Evolutionary conservation across 92 coral and sea anemone species (phyloP), one percentile per base, ranked within the genome.

Genomic region (Paragorgia papillata): DNA sequence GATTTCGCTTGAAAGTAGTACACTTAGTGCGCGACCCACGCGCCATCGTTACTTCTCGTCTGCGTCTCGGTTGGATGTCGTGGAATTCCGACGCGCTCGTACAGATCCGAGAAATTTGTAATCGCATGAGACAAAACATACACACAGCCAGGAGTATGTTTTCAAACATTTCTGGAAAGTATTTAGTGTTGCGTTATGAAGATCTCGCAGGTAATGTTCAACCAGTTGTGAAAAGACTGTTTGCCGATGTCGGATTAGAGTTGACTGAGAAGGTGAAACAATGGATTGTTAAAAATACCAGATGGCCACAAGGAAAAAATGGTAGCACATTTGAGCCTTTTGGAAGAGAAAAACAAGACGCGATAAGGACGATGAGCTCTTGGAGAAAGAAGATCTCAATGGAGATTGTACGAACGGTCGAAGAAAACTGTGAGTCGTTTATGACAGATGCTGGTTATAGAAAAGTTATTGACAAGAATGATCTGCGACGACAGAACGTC

Each of bases 11-110:
- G 17, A 90, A 84, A 71, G 77, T 93, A 62, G 46, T 93, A 41
- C 91, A 93, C n/a, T 79, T 93, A 53, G 74, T 86, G 62, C 97
- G 97, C 60, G 97, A 93, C 29, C 97, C 97, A 1, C 74, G 97
- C 17, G 97, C 97, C 1, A 82, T 90, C 1, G 74, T 91, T 6
- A 86, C 90, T 2, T 92, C 97, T 7, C 73, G 91, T 73, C 80
- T 75, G 44, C 85, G 88, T 5, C 89, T 92, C 1, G 96, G 97
- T 5, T 92, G 96, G 97, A 50, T 71, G 56, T 80, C 75, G 10
- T 63, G 88, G 57, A 31, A 66, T 46, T 37, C 77, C 18, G 32
- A 64, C n/a, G 54, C 35, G 9, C 84, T 83, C 31, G 34, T 68
- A 43, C 86, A 85, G 14, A 83, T 84, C 33, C 87, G 79, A 39